Evolutionary conservation across 2,113 vertebrate species (phyloP).

Genomic region (Xenus cinereus): DNA sequence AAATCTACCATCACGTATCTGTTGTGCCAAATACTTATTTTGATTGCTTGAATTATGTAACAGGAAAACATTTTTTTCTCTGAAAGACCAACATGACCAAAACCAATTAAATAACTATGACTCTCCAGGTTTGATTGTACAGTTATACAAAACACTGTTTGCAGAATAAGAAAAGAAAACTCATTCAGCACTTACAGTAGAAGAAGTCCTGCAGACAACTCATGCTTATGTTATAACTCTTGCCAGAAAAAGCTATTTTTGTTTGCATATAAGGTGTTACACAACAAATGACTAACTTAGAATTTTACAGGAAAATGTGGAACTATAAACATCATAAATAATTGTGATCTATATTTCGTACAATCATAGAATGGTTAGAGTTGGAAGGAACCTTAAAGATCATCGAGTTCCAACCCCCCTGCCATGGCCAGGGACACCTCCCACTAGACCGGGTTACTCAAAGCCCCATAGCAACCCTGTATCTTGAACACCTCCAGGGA

Average conservation of each 20-base stretch:
- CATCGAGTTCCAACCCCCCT: not conserved
- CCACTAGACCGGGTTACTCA: not conserved
- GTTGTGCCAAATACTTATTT: not conserved
- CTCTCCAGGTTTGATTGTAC: not conserved
- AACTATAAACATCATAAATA: not conserved
- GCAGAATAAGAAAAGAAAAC: not conserved
- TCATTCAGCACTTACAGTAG: not conserved
- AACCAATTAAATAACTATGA: not conserved
- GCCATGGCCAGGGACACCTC: not conserved
- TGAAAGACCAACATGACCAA: not conserved
- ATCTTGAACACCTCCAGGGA: not conserved
- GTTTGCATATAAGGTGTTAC: not conserved
- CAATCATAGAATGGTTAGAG: not conserved
- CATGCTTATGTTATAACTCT: not conserved
- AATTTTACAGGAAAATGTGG: not conserved
- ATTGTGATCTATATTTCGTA: not conserved
- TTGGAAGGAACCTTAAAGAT: not conserved
- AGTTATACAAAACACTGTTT: not conserved
- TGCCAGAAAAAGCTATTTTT: not conserved
- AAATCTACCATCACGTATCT: rapidly evolving
- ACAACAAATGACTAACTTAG: not conserved
- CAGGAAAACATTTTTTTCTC: not conserved
- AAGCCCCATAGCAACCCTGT: not conserved
- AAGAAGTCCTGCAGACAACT: not conserved
- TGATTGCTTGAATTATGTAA: not conserved